Base-by-base conservation (phyloP, 1,140 invertebrate genomes). In the Zaprionus tsacasi region DNA sequence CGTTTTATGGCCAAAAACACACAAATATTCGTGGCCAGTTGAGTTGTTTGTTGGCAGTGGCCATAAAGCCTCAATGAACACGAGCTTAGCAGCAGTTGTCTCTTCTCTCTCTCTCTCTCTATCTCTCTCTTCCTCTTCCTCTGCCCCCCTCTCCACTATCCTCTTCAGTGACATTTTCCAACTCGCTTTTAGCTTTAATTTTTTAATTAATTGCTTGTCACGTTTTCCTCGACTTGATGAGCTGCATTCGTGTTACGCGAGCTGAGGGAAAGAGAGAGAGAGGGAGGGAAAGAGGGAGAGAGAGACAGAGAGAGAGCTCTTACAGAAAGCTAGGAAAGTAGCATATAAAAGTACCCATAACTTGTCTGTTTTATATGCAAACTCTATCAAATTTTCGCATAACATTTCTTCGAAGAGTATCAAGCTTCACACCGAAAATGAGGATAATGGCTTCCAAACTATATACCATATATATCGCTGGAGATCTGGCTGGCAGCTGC, bases 171-270 rank as follows among this genome's bases (percentile, higher is more conserved):
- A 40, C 13, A n/a, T 40, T 40, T 40, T 40, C 13, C 38, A 13
- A n/a, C 40, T 45, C 40, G 40, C 27, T 25, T 55, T 59, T 55
- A 54, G 76, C 70, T 83, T 87, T 88, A 88, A 88, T 88, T 88
- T 88, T 88, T 88, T 88, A 88, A 88, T 88, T 89, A 88, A 88
- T 88, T 88, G 83, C 85, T 83, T 75, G 83, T 89, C 83, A 88
- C 83, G 83, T 81, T 76, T 57, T 57, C 59, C 74, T 21, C 74
- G 50, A 73, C 36, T 76, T 76, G 74, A 76, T 57, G 74, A 72
- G 74, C 57, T 57, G 69, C 77, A 77, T 79, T 79, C 59, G 55
- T 89, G 78, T 74, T 82, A 81, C 63, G 70, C 55, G 36, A 36
- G 60, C 63, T 57, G 73, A 61, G 73, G 43, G 48, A 15, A 12